Conservation (phyloP, 2,888 invertebrate species). For the Sphinx pinastri region DNA sequence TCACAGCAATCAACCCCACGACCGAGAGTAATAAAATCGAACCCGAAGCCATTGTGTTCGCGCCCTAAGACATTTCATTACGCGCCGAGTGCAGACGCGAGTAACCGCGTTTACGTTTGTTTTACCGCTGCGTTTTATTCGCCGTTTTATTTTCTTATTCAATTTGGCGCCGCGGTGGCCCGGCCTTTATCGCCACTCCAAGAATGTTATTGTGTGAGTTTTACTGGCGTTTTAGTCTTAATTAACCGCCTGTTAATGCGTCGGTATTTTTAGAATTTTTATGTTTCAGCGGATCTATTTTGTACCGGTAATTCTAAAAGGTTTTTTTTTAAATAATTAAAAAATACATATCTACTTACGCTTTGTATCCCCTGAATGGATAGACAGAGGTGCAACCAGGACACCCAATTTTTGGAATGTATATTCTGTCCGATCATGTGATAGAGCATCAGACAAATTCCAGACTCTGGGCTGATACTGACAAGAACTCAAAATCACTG, state of each 20-base stretch:
- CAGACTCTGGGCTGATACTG: too few species aligned
- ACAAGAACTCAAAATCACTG: too few species aligned
- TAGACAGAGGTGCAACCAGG: too few species aligned
- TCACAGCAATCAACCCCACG: not conserved
- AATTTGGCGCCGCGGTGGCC: conserved; percentile 34
- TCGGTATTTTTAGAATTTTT: not conserved
- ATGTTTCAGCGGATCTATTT: not conserved
- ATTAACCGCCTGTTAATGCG: conserved; percentile 7
- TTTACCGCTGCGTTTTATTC: conserved; percentile 47
- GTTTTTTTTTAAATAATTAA: too few species aligned
- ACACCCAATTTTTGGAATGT: too few species aligned
- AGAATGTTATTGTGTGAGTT: conserved; percentile 18
- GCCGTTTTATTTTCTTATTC: conserved; percentile 48
- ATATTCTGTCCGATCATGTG: too few species aligned
- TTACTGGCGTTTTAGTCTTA: conserved; percentile 15
- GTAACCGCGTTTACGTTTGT: conserved; percentile 41
- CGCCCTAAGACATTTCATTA: conserved; percentile 21
- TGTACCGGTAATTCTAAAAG: too few species aligned
- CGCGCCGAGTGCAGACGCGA: conserved; percentile 5
- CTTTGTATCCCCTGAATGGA: too few species aligned
- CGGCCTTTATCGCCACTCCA: conserved; percentile 18
- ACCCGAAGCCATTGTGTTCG: not conserved
- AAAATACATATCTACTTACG: too few species aligned
- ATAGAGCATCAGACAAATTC: too few species aligned
- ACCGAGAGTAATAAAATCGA: not conserved